Percentiles rank a stretch among this genome's conserved stretches.
Conservation (phyloP, 2,888 invertebrate genomes). For the Chirona hameri region DNA sequence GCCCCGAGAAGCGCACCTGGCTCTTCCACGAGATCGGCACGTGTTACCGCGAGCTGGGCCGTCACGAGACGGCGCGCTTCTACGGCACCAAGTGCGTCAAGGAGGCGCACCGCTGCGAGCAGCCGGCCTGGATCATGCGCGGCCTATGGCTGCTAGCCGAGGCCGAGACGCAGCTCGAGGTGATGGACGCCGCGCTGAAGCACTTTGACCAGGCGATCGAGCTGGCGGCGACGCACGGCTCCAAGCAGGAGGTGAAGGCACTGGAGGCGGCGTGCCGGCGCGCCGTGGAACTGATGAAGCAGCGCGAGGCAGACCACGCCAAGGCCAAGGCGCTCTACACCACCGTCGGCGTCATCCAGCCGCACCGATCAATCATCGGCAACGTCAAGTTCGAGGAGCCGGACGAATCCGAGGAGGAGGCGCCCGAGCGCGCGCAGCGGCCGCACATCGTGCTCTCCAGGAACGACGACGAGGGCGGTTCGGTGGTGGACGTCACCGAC, state of each 20-base stretch:
- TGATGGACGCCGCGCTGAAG: neutral
- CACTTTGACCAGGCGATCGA: conserved; percentile 4
- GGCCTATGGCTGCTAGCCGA: conserved; percentile 13
- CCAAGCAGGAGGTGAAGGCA: neutral
- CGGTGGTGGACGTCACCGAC: neutral
- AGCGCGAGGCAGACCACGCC: neutral
- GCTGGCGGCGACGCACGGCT: neutral
- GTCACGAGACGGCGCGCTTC: conserved; percentile 22
- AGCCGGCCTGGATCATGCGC: neutral
- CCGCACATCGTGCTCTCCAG: neutral
- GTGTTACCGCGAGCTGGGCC: conserved; percentile 9
- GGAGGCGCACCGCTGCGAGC: neutral
- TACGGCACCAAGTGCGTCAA: conserved; percentile 28
- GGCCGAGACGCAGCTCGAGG: conserved; percentile 1
- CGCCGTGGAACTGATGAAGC: neutral
- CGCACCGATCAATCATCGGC: neutral
- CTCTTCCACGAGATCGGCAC: conserved; percentile 28
- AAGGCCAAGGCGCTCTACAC: neutral
- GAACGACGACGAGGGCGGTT: neutral
- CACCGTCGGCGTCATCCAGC: neutral
- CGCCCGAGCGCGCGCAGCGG: neutral
- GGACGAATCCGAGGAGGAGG: neutral
- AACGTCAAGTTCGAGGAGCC: neutral
- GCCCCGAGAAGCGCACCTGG: neutral
- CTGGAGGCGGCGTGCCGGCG: neutral